Base-by-base conservation (phyloP, 2,888 invertebrate species). In the Stegophylla sp. region DNA sequence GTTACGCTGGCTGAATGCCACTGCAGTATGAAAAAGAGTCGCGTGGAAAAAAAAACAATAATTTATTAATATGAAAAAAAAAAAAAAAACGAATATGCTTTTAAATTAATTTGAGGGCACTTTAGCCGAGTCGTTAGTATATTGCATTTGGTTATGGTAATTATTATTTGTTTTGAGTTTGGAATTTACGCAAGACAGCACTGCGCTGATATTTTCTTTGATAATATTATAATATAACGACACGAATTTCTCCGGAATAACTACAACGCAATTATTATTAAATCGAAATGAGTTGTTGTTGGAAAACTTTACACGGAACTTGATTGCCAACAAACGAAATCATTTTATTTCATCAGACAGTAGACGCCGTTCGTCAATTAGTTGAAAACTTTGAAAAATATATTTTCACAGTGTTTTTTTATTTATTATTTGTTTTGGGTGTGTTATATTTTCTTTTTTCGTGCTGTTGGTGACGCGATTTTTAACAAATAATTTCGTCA, bases 101-200 rank as follows among this genome's bases (percentile, higher is more conserved):
- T 76, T 53, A 76, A 76, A 76, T 66, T 76, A 76, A 76, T 76
- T 76, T n/a, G 34, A 43, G 53, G 64, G 41, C 23, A 66, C 64
- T 76, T 76, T 43, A 43, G 66, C 12, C n/a, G 20, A 48, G 48
- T 48, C 48, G 73, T 73, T 41, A 59, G 15, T 5, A 12, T 34
- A 63, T 48, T n/a, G 17, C 12, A 43, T 72, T 72, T 23, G 26
- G 26, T 59, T 45, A 59, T 59, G 48, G 48, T 51, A 63, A 45
- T 61, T 48, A 17, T 66, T 26, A 20, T 20, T 23, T 12, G 10
- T 51, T 53, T 53, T 43, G 28, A 5, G 7, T 48, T n/a, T 43
- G 13, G 7, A 45, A 28, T 48, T 20, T 34, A 4, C 51, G n/a
- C n/a, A 9, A 20, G 23, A 43, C 20, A 13, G 23, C 20, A 1